These are phyloP conservation scores for Etheostoma cragini DNA, from an alignment of 2,113 vertebrate species.

Conservation along the genomic window DNA sequence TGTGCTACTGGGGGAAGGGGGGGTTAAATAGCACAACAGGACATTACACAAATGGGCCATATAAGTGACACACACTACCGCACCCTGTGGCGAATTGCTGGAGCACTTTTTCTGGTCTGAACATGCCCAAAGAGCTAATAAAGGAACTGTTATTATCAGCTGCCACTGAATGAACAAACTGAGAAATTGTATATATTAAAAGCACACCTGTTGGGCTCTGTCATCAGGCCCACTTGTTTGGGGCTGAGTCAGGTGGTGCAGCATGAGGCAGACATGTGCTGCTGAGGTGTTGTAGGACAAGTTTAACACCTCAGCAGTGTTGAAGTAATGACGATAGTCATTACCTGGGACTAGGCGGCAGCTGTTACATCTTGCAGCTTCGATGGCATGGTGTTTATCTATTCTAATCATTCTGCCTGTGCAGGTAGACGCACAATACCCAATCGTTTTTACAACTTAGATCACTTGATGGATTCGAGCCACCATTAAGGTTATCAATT, in stretches of 20 bases:
- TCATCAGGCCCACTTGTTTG: background rate
- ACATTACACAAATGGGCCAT: too few relatives aligned
- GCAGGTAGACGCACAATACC: background rate
- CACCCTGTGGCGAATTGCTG: too few relatives aligned
- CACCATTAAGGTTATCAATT: too few relatives aligned
- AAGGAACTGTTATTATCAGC: background rate
- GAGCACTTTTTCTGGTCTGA: too few relatives aligned
- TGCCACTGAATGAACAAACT: background rate
- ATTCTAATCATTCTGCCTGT: background rate
- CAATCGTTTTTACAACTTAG: background rate
- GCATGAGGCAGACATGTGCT: background rate
- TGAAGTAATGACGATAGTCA: conserved; percentile 12
- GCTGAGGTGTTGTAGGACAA: background rate
- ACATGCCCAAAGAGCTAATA: too few relatives aligned
- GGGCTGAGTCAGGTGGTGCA: background rate
- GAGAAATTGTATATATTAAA: background rate
- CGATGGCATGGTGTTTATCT: background rate
- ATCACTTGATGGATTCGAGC: background rate
- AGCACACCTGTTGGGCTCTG: background rate
- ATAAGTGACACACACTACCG: too few relatives aligned
- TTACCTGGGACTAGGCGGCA: background rate
- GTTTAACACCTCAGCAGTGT: background rate
- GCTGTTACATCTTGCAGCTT: background rate
- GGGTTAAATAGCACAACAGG: too few relatives aligned
- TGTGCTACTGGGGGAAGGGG: too few relatives aligned